phyloP scores from a whole-genome alignment of 2,888 invertebrate species.

The Conops quadrifasciatus region DNA sequence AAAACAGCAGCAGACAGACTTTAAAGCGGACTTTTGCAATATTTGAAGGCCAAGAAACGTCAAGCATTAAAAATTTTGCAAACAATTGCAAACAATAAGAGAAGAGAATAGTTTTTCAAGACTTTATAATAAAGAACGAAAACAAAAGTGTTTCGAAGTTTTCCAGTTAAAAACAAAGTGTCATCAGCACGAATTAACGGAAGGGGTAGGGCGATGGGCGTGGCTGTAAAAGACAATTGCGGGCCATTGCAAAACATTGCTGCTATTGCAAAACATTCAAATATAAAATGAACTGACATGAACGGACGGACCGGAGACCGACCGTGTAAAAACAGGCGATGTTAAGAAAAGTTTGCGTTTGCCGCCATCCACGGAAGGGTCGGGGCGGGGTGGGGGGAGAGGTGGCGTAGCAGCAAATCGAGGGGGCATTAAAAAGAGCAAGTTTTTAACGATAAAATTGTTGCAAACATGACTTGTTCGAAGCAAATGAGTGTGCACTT shows the following conservation, averaged over 20 bases:
- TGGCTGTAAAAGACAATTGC: too few species aligned
- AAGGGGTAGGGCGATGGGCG: background rate
- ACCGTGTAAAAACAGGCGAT: conserved; percentile 11
- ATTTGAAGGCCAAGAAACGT: too few species aligned
- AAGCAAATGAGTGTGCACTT: background rate
- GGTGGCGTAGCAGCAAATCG: too few species aligned
- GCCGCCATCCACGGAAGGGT: background rate
- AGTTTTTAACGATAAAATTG: background rate
- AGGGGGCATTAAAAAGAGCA: background rate
- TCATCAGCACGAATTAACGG: background rate
- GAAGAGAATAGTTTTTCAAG: too few species aligned
- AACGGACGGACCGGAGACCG: too few species aligned
- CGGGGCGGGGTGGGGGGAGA: background rate
- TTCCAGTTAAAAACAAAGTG: conserved; percentile 36
- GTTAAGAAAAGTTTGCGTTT: conserved; percentile 9
- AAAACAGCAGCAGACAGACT: background rate
- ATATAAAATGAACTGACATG: too few species aligned
- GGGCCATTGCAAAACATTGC: too few species aligned
- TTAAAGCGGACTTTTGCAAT: too few species aligned
- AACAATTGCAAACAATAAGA: too few species aligned
- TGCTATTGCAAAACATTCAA: too few species aligned
- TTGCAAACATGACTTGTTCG: background rate
- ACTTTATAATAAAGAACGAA: too few species aligned
- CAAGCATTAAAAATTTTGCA: too few species aligned
- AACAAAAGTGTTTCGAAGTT: conserved; percentile 32